A percentile compares a stretch with the other conserved stretches of the same genome.
Conservation (phyloP, 2,113 vertebrate genomes). For the Tamias sibiricus region DNA sequence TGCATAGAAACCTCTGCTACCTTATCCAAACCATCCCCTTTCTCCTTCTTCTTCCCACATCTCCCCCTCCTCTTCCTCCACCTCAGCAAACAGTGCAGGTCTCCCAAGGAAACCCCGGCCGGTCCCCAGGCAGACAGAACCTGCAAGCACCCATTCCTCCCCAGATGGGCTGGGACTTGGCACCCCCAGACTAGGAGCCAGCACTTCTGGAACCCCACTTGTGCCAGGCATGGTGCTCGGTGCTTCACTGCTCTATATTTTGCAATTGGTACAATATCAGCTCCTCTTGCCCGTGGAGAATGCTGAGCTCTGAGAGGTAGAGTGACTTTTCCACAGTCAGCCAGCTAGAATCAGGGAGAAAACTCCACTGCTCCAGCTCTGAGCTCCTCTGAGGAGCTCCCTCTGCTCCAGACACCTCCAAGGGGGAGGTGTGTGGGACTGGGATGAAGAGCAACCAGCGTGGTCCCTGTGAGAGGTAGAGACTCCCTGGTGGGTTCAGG, state of each 20-base stretch:
- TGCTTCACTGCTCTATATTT: not conserved
- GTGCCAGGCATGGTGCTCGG: accelerated
- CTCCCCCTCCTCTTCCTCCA: not conserved
- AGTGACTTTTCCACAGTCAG: not conserved
- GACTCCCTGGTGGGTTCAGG: not conserved
- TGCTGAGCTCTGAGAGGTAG: not conserved
- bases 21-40: not conserved
- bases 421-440: not conserved
- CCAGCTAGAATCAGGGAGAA: not conserved
- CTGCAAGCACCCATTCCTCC: not conserved
- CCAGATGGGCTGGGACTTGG: not conserved
- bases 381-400: not conserved
- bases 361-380: not conserved
- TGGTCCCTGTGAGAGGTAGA: not conserved
- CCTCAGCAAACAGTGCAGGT: not conserved
- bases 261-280: too few relatives aligned
- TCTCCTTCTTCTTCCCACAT: not conserved
- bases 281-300: not conserved
- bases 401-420: not conserved
- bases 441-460: not conserved
- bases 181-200: not conserved
- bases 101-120: not conserved
- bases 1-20: not conserved
- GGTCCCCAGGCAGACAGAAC: not conserved
- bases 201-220: not conserved